Evolutionary conservation across 2,797 vertebrate genomes (phyloP), one percentile per base, ranked within the genome.

Genomic region (Spea hammondii): DNA sequence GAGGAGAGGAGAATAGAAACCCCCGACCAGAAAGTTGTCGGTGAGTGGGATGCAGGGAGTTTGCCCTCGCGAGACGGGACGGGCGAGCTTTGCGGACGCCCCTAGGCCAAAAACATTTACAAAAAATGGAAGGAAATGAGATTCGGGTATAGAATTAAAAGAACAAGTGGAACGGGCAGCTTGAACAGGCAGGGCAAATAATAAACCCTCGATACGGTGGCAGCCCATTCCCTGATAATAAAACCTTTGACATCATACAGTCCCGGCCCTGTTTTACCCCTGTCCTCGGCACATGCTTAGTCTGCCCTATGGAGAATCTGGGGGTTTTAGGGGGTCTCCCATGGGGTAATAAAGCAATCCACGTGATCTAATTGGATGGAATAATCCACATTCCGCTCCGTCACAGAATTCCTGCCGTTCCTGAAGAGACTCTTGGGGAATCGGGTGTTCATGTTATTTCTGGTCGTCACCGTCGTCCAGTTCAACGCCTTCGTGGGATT

Each of bases 391-490:
- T 6, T 53, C 14, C n/a, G n/a, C 32, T 77, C 78, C 12, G 12
- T 80, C 89, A 10, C 84, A 96, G 95, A 94, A 84, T 95, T 96
- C 84, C 82, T 94, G 71, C 92, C 93, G 0, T 92, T 91, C 67
- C 74, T 96, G 83, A 92, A 91, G 68, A 87, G 83, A 74, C 88
- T 96, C 72, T 83, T 94, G 82, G 85, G 67, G 77, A 93, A 93
- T 80, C 88, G 85, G 0, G 88, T 95, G 55, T 97, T 94, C 78
- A 62, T 95, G 84, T 87, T 95, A 62, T 95, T 94, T 85, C 79
- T 95, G 78, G 87, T 88, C 51, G 86, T 92, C 83, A 93, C 90
- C 65, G 86, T 94, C 82, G 75, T 95, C 49, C 91, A 94, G 85
- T 91, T 95, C 77, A 94, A 87, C 69, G 93, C 89, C 9, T 94